Evolutionary conservation across 2,797 vertebrate genomes (phyloP).

Genomic region (Premnoplex brunnescens): DNA sequence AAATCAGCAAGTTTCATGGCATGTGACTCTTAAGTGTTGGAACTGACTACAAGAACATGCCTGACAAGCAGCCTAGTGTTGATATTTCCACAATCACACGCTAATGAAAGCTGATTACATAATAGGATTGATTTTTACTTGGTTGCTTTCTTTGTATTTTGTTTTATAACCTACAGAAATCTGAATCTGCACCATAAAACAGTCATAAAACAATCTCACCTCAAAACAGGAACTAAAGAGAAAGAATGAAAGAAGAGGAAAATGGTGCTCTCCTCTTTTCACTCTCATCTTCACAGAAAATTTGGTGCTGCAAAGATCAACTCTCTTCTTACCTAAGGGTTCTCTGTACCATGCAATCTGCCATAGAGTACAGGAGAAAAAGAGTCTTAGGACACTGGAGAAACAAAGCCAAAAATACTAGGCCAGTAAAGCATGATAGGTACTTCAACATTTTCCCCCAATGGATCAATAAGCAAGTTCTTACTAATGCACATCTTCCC

Average conservation of each 20-base stretch:
- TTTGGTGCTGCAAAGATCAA: background rate
- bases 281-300: background rate
- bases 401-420: background rate
- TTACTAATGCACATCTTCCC: background rate
- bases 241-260: background rate
- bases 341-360: background rate
- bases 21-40: background rate
- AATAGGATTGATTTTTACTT: background rate
- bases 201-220: background rate
- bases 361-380: background rate
- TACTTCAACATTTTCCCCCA: background rate
- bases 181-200: background rate
- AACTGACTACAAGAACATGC: background rate
- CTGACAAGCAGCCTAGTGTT: background rate
- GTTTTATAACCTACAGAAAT: background rate
- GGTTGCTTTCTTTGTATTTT: background rate
- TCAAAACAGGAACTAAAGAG: background rate
- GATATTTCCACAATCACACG: background rate
- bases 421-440: fast-evolving
- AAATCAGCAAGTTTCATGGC: background rate
- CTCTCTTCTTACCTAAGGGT: background rate
- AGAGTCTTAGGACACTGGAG: background rate
- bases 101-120: background rate
- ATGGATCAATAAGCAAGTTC: background rate
- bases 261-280: background rate